Base-by-base conservation (phyloP, 2,797 vertebrate genomes). In the Characodon lateralis region DNA sequence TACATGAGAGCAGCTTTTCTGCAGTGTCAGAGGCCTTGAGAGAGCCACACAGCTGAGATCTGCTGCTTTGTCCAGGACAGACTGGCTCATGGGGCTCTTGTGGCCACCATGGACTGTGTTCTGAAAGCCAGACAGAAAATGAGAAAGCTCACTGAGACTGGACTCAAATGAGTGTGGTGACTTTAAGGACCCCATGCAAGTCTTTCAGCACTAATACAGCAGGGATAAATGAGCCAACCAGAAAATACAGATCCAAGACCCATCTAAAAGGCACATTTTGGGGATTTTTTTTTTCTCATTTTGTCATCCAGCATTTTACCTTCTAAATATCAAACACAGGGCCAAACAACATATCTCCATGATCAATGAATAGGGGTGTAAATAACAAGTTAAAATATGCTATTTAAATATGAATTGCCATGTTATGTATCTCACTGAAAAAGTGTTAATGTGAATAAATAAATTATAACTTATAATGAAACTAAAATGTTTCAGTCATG, bases 371-470 rank as follows among this genome's bases (percentile, higher is more conserved):
- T 72, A 81, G 70, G 90, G 83, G 75, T 95, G 94, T 95, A 95
- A 84, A 96, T 95, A 95, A 89, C 87, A 88, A 85, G 77, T 81
- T 89, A 16, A 69, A 68, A 69, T 59, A 70, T 88, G 92, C 95
- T 96, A 96, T 96, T 96, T 96, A 96, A 90, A 87, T 86, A 87
- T 71, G 56, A 77, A 84, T 90, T 86, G 78, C 87, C 88, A 84
- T 91, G 84, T 86, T 86, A 88, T 94, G 85, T 91, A 88, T 88
- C 85, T 88, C 82, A 84, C 83, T 68, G 84, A 72, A 80, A 81
- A 82, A 71, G 78, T 82, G 83, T 91, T 74, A 77, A 88, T 92
- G 88, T 94, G 80, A 90, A 92, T 89, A 83, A 90, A 87, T 93
- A 91, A 90, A 90, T 95, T 95, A 92, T 93, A 93, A 91, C 85